Conservation (phyloP, 2,113 vertebrate genomes). For the Peromyscus maniculatus region DNA sequence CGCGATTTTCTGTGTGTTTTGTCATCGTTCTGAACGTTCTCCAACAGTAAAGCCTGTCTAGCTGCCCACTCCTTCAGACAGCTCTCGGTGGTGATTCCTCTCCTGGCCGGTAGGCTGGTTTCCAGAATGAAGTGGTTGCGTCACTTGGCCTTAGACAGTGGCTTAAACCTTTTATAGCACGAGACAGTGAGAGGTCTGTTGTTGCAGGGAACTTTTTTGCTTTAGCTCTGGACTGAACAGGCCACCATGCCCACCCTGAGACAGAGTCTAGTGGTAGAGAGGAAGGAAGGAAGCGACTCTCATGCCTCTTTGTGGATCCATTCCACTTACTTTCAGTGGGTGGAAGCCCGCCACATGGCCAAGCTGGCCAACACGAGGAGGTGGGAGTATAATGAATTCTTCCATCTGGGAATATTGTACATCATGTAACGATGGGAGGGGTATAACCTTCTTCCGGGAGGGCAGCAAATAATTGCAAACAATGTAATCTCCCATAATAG, state of each 20-base stretch:
- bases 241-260: background rate
- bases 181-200: background rate
- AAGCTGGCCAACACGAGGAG: background rate
- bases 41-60: background rate
- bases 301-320: background rate
- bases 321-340: background rate
- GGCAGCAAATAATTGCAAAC: slow-evolving; percentile 27
- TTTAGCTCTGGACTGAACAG: background rate
- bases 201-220: background rate
- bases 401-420: background rate
- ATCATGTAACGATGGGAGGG: background rate
- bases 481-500: background rate
- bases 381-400: background rate
- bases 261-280: background rate
- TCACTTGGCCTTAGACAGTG: background rate
- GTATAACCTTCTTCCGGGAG: slow-evolving; percentile 23
- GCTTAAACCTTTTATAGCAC: slow-evolving; percentile 19
- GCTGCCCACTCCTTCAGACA: background rate
- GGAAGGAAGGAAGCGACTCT: background rate
- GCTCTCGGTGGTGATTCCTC: background rate
- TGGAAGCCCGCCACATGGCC: background rate
- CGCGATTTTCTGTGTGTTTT: slow-evolving; percentile 40
- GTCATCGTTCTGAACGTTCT: background rate
- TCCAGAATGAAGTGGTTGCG: background rate
- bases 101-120: background rate